A percentile compares a stretch with the other conserved stretches of the same genome.
Conservation (phyloP, 2,888 invertebrate genomes). For the Cataglyphis rosenhaueri region DNA sequence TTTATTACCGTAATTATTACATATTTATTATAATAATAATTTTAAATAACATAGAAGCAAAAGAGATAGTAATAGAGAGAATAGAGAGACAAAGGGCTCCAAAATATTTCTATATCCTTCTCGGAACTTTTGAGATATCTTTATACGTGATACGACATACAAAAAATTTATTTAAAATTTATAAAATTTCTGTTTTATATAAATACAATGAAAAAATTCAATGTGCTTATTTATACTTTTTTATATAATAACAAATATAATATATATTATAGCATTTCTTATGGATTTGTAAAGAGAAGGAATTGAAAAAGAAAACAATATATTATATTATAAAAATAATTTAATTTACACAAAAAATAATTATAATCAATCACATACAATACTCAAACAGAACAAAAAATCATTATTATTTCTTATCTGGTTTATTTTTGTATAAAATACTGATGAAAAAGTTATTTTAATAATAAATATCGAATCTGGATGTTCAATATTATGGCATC, state of each 20-base stretch:
- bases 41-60: too few species aligned
- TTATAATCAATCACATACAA: conserved; percentile 4
- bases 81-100: too few species aligned
- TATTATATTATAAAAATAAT: conserved; percentile 22
- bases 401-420: background rate
- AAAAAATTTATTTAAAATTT: too few species aligned
- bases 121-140: too few species aligned
- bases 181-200: background rate
- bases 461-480: background rate
- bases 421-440: background rate
- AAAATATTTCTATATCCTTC: too few species aligned
- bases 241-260: background rate
- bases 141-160: too few species aligned
- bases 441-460: background rate
- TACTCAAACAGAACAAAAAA: background rate
- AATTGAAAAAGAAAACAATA: background rate
- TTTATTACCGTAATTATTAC: too few species aligned
- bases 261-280: background rate
- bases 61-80: too few species aligned
- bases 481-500: background rate
- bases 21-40: too few species aligned
- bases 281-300: background rate
- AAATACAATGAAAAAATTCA: conserved; percentile 4
- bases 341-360: conserved; percentile 17
- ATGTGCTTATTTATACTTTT: background rate